Evolutionary conservation across 2,888 invertebrate genomes (phyloP), one percentile per base, ranked within the genome.

Genomic region (Adelognathus sp.): DNA sequence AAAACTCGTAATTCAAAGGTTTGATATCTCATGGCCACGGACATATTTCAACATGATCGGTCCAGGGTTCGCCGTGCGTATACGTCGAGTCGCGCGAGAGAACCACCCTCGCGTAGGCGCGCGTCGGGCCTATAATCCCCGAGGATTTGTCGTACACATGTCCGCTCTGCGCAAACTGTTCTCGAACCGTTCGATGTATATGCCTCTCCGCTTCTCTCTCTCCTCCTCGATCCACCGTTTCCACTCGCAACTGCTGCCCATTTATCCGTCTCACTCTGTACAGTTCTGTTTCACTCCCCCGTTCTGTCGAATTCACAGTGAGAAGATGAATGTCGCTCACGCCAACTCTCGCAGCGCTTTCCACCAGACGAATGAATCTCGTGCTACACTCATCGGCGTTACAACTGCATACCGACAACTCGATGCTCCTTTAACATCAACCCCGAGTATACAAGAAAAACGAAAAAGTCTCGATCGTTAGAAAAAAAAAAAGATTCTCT

Each of bases 121-220:
- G 82, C 84, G 18, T 24, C 24, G 21, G 24, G 21, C 83, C 86
- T 85, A 87, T 90, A 90, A 90, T 90, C 90, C 90, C 90, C 76
- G 85, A 86, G 89, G 90, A 89, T 90, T 90, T 90, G 89, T 89
- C 87, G 87, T 88, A 90, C 90, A 89, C 86, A 87, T 90, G 90
- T 90, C 87, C 86, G 85, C 82, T 86, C 85, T 86, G 85, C 86
- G 85, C 86, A 86, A 87, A 88, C 88, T 88, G 88, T 89, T 87
- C 89, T 88, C 88, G 86, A 87, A 87, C 84, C 83, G 88, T 86
- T 88, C 88, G 87, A 89, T n/a, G n/a, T n/a, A n/a, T 88, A 88
- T 86, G 16, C 61, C 58, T 24, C 63, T 60, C 69, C 74, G 41
- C 58, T 50, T 41, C 46, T 33, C 18, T 27, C 27, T 44, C 44